Percentiles rank a stretch among this genome's conserved stretches.
phyloP scores from a whole-genome alignment of 2,888 invertebrate species.

The Isoperla grammatica region DNA sequence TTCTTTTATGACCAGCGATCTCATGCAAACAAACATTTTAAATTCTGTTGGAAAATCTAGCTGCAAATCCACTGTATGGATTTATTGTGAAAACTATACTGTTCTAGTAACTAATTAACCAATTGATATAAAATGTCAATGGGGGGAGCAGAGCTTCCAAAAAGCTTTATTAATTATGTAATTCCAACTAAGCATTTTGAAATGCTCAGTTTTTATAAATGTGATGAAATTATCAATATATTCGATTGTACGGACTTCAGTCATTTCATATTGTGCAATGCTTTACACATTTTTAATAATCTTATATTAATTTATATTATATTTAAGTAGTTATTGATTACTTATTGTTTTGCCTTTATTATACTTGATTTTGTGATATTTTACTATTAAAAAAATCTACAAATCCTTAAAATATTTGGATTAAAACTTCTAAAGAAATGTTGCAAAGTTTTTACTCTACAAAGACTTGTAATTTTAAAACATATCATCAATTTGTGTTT shows the following conservation, averaged over 20 bases:
- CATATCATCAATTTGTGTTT: too few relatives aligned
- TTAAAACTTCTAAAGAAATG: too few relatives aligned
- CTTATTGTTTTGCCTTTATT: too few relatives aligned
- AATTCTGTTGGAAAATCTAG: neutral
- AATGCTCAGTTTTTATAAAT: conserved; percentile 9
- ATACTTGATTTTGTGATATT: too few relatives aligned
- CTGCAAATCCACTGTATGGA: neutral
- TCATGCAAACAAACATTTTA: conserved; percentile 17
- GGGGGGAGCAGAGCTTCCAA: conserved; percentile 30
- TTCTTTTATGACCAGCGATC: conserved; percentile 26
- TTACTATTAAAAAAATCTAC: too few relatives aligned
- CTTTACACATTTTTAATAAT: conserved; percentile 7
- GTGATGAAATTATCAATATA: conserved; percentile 10
- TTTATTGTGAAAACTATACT: neutral
- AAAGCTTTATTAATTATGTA: conserved; percentile 26
- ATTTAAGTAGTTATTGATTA: too few relatives aligned
- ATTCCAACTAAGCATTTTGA: conserved; percentile 23
- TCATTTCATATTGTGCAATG: conserved; percentile 14
- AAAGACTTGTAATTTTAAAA: too few relatives aligned
- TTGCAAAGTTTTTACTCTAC: too few relatives aligned
- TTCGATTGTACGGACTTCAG: neutral
- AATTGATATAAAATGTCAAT: conserved; percentile 1
- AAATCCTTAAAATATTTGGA: too few relatives aligned
- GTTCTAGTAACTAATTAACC: conserved; percentile 12
- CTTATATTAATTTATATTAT: conserved; percentile 7